A percentile compares a stretch with the other conserved stretches of the same genome.
Conservation (phyloP, 2,888 invertebrate genomes). For the Melikaiella ostensackeni region DNA sequence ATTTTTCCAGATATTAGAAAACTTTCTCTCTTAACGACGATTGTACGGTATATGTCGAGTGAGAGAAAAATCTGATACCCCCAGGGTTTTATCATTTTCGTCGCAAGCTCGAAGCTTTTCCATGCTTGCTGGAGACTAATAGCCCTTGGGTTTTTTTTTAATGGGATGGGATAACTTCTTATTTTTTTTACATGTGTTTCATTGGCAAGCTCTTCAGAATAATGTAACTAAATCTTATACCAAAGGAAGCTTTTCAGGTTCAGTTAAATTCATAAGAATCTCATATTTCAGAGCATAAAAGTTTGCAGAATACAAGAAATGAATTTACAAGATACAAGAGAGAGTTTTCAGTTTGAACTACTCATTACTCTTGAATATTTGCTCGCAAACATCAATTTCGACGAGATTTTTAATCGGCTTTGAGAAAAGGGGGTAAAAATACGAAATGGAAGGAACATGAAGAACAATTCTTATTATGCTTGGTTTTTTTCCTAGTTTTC, state of each 20-base stretch:
- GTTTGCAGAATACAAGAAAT: neutral
- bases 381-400: slow-evolving; percentile 22
- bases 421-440: slow-evolving; percentile 2
- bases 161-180: neutral
- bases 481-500: slow-evolving; percentile 21
- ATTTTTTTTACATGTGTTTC: neutral
- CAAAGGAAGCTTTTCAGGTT: neutral
- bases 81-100: slow-evolving; percentile 70
- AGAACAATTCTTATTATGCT: slow-evolving; percentile 39
- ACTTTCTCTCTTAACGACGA: slow-evolving; percentile 15
- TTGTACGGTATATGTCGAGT: slow-evolving; percentile 25
- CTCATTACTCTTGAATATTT: slow-evolving; percentile 12
- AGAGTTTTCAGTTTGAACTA: neutral
- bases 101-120: slow-evolving; percentile 62
- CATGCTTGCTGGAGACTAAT: slow-evolving; percentile 39
- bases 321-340: neutral
- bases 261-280: neutral
- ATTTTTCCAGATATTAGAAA: neutral
- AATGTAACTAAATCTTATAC: slow-evolving; percentile 9
- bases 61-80: slow-evolving; percentile 53
- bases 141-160: slow-evolving; percentile 23
- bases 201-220: slow-evolving; percentile 12
- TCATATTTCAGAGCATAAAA: neutral
- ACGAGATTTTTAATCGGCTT: slow-evolving; percentile 32
- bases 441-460: slow-evolving; percentile 9